A percentile compares a stretch with the other conserved stretches of the same genome.
Evolutionary conservation across 2,113 vertebrate genomes (phyloP).

Genomic region (Coptodon rendalli): DNA sequence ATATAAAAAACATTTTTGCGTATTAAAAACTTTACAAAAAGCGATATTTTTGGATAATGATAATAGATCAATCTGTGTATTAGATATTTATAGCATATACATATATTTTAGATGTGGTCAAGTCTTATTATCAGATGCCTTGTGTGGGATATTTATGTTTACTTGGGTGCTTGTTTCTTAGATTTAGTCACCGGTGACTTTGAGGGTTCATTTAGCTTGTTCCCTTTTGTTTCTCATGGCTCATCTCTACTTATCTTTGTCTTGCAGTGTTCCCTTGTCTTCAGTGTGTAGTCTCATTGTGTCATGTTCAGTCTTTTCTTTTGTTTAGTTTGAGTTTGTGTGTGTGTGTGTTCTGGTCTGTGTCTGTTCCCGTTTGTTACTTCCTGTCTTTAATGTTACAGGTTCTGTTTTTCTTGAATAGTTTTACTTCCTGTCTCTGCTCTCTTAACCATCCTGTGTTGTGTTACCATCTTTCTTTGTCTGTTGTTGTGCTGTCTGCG

Average conservation of each 20-base stretch:
- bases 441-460: background rate
- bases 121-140: background rate
- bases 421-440: background rate
- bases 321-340: background rate
- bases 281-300: background rate
- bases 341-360: background rate
- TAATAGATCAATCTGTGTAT: background rate
- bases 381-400: background rate
- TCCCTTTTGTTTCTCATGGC: background rate
- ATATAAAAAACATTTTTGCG: background rate
- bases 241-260: background rate
- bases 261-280: background rate
- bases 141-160: background rate
- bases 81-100: background rate
- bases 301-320: background rate
- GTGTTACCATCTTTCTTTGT: background rate
- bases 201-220: background rate
- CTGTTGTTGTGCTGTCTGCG: background rate
- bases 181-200: background rate
- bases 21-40: background rate
- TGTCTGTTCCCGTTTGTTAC: background rate
- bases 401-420: background rate
- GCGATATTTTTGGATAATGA: background rate
- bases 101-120: background rate
- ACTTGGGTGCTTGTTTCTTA: background rate